These are phyloP conservation scores for Silvanus unidentatus DNA, from an alignment of 2,888 invertebrate genomes.

Conservation along the genomic window DNA sequence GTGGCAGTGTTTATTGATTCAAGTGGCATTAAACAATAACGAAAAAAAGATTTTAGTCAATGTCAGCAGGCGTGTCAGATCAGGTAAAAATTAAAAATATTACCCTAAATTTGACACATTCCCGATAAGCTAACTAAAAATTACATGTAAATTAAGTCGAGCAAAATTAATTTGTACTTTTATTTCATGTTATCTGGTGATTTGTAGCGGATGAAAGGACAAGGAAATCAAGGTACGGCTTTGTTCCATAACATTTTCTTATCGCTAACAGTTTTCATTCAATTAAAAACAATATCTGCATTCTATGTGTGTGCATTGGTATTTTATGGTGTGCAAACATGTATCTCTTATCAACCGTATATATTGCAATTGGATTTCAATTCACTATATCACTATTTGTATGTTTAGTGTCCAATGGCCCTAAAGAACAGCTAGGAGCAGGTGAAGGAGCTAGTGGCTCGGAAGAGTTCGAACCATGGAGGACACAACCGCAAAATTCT, in stretches of 20 bases:
- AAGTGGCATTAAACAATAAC: constrained; percentile 47
- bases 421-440: constrained; percentile 72
- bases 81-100: constrained; percentile 60
- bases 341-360: too few species aligned
- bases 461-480: constrained; percentile 70
- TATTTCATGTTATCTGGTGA: constrained; percentile 53
- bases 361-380: neutral
- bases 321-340: too few species aligned
- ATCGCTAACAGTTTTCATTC: too few species aligned
- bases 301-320: constrained; percentile 3
- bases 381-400: constrained; percentile 5
- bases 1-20: constrained; percentile 33
- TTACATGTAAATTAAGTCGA: constrained; percentile 28
- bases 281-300: constrained; percentile 2
- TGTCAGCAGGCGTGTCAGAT: constrained; percentile 89
- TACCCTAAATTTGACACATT: constrained; percentile 37
- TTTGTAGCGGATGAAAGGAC: constrained; percentile 77
- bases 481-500: constrained; percentile 61
- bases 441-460: constrained; percentile 53
- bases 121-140: constrained; percentile 31
- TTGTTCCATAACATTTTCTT: neutral
- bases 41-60: constrained; percentile 62
- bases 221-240: constrained; percentile 69
- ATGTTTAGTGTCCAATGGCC: constrained; percentile 64
- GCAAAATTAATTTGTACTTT: constrained; percentile 40